Evolutionary conservation across 2,888 invertebrate genomes (phyloP), one percentile per base, ranked within the genome.

Genomic region (Sminthurinus aureus): DNA sequence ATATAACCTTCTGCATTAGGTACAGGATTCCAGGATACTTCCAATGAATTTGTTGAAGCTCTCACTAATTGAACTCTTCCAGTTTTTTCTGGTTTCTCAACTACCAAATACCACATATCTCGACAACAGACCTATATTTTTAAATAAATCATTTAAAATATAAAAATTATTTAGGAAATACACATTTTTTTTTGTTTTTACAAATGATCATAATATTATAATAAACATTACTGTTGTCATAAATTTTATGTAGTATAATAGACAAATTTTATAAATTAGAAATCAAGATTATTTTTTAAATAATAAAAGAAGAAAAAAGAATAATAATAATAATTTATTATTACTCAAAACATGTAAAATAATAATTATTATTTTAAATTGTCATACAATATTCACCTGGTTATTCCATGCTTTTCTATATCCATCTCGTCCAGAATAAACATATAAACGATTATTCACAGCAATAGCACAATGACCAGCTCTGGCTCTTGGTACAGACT

Each of bases 381-480:
- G 38, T 6, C 38, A 38, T 38, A 38, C 38, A 20, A 20, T 69
- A 20, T 69, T 20, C 50, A 78, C 78, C 66, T 78, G 99, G 92
- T 98, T 99, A 91, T 99, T 99, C 98, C 98, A 99, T 84, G 99
- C 98, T 93, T 99, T 99, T 87, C 98, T 93, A 91, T 99, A 99
- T 15, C 99, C 99, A 91, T 99, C 99, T 85, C 99, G 92, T 9
- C 99, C 99, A 52, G 98, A 98, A 99, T 99, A 99, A 84, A 99
- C 96, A 91, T 98, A 99, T n/a, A 99, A 92, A 84, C 99, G 93
- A 81, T 96, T 95, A 91, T 98, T 97, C 83, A 99, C 97, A 22
- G 97, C 96, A 24, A 98, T 98, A 58, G 99, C 96, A 91, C 98
- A 98, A 91, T 99, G 99, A 0, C 99, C 99, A 50, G 99, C 99